Evolutionary conservation across 2,797 vertebrate species (phyloP).

Genomic region (Malurus leucopterus): DNA sequence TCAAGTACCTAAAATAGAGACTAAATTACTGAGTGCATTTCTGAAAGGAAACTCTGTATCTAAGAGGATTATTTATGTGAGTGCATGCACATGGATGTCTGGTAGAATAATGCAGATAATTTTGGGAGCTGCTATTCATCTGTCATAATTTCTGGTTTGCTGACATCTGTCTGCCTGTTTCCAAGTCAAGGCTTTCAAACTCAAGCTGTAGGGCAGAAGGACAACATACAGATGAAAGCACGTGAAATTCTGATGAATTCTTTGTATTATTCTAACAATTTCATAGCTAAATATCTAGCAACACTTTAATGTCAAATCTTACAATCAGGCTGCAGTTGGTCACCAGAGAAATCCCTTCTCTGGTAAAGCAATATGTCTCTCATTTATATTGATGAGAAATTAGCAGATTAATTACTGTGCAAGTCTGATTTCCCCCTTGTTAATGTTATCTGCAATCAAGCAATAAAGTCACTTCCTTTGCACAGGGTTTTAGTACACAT

Average conservation of each 20-base stretch:
- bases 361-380: neutral
- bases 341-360: neutral
- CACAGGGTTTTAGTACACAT: neutral
- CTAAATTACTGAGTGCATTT: neutral
- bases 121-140: neutral
- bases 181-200: neutral
- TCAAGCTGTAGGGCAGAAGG: neutral
- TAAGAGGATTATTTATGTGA: neutral
- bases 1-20: fast-evolving
- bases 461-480: neutral
- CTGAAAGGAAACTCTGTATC: neutral
- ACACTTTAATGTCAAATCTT: neutral
- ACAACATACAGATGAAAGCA: neutral
- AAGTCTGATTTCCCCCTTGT: conserved; percentile 14
- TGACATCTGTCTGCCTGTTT: neutral
- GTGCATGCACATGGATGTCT: neutral
- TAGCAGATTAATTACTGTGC: neutral
- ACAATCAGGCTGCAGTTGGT: neutral
- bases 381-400: neutral
- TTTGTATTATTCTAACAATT: neutral
- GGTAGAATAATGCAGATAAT: neutral
- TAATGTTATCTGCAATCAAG: conserved; percentile 3
- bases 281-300: neutral
- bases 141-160: neutral
- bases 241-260: neutral